These are phyloP conservation scores for Epinotia brunnichana DNA, from an alignment of 2,888 invertebrate species.

Conservation along the genomic window DNA sequence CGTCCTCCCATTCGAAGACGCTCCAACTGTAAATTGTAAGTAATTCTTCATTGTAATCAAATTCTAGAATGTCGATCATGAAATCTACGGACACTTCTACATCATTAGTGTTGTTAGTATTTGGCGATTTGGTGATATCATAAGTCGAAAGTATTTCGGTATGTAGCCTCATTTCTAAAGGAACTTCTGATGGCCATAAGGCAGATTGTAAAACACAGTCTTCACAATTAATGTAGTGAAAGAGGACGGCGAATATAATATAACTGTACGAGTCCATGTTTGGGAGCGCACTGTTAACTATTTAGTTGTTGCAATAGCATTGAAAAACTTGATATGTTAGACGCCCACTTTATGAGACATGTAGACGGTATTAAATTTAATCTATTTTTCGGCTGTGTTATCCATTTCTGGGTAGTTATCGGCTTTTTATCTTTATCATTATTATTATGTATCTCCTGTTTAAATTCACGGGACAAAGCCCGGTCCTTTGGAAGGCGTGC, in stretches of 20 bases:
- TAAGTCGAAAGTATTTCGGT: neutral
- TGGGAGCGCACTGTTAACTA: conserved; percentile 13
- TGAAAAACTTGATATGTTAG: conserved; percentile 16
- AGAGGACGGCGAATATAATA: neutral
- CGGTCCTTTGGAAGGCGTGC: no score
- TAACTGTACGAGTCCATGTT: conserved; percentile 19
- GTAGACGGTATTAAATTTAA: neutral
- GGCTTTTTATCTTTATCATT: no score
- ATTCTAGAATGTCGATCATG: neutral
- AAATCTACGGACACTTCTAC: conserved; percentile 16
- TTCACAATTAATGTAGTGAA: conserved; percentile 15
- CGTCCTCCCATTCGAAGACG: conserved; percentile 52
- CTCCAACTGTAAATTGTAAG: conserved; percentile 46
- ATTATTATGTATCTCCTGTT: no score
- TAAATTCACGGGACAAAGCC: no score
- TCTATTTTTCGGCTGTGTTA: neutral
- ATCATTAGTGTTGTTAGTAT: neutral
- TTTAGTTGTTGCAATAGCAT: neutral
- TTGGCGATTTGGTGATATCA: neutral
- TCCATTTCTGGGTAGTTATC: neutral
- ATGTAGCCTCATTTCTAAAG: neutral
- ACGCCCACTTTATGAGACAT: conserved; percentile 26
- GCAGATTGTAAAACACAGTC: conserved; percentile 17
- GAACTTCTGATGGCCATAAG: neutral
- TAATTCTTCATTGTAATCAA: conserved; percentile 2